Evolutionary conservation across 2,113 vertebrate species (phyloP), one percentile per base, ranked within the genome.

Genomic region (Ictalurus punctatus): DNA sequence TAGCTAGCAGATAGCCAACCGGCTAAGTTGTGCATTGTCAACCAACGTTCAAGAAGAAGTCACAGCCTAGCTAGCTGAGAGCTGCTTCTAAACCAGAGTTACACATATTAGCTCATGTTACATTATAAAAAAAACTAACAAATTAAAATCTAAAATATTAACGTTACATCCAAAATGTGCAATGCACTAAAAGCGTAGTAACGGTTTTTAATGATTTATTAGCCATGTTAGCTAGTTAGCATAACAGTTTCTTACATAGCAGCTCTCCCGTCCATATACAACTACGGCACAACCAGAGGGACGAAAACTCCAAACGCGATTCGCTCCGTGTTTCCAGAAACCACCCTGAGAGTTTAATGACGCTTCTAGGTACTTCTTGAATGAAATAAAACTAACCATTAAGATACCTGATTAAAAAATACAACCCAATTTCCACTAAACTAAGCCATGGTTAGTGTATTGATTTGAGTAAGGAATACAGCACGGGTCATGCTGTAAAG

Each of bases 191-290:
- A 34, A 71, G 71, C 44, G 21, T 14, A 52, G 40, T 2, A 59
- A 48, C 61, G 8, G 1, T 54, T 79, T 88, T 16, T 86, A 37
- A 71, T 78, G 0, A 19, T 87, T 17, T 83, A 52, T 83, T 86
- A 76, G 69, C 17, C 17, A 58, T 52, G 56, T 61, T 81, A 85
- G 71, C 87, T 48, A 89, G 61, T 69, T 73, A 89, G 73, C 88
- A 80, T 89, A 85, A 92, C 87, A 92, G 91, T 88, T 94, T 94
- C 95, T 95, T 94, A 94, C 94, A 94, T 93, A 85, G 79, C 92
- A 44, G 87, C 78, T 90, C 90, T 91, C 92, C 86, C 1, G 84
- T 90, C 88, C 89, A 86, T 89, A 88, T 78, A 67, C 82, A 40
- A 78, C 56, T 94, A 96, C 93, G 94, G 94, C 17, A 93, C 27